Base-by-base conservation (phyloP, 2,888 invertebrate genomes). In the Therioaphis trifolii region DNA sequence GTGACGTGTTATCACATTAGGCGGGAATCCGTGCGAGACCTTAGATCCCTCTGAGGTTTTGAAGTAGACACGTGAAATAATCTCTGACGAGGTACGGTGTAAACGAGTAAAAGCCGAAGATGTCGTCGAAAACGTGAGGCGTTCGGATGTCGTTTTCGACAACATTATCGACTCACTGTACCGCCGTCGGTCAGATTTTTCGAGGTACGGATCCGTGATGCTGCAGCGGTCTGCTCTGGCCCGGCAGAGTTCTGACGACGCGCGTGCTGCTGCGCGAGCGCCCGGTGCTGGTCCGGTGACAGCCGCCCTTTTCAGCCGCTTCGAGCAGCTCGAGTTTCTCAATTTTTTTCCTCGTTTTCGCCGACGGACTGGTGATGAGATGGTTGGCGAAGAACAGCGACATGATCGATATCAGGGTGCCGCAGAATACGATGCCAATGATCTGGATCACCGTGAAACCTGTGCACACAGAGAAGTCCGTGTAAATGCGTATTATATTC, bases 371-470 rank as follows among this genome's bases (percentile, higher is more conserved):
- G 63, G 80, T 63, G 12, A 82, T 82, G 12, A 82, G 61, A 49
- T 82, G 80, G 24, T 82, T 82, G 35, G 80, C 80, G 18, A 82
- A 82, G 24, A 82, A 82, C 49, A 82, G 46, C 24, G 80, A 82
- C 61, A 82, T 35, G 18, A 82, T 27, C 3, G 80, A 82, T 72
- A 82, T 82, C 63, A 82, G 21, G 0, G 80, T 82, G 27, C 80
- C 80, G 24, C 80, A 82, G 18, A 82, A 63, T 7, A 82, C 80
- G 61, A 82, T 82, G 18, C 80, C 80, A 24, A 82, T 82, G 29
- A 82, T 82, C 72, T 82, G 80, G 46, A 82, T 35, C 80, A 82
- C 74, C 5, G 80, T 82, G 14, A 82, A 82, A 12, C 80, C 80
- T 82, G 35, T 0, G 9, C 14, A 14, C 14, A 35, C 18, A 5